These are phyloP conservation scores for Teleogryllus occipitalis DNA, from an alignment of 1,140 invertebrate genomes.

Conservation along the genomic window DNA sequence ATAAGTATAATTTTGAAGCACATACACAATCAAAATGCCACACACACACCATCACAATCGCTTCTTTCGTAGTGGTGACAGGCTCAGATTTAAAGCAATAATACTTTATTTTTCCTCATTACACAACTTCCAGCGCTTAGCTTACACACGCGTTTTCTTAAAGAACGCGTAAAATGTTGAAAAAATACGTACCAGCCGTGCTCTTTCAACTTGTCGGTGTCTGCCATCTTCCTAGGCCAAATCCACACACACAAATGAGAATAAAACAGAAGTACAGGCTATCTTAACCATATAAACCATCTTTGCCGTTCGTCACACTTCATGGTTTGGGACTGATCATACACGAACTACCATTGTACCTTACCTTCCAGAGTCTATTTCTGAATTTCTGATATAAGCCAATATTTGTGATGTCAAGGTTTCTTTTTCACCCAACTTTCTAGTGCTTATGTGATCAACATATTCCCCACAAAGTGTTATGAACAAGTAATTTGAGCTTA, in stretches of 20 bases:
- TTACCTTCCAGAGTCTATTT: too few species aligned
- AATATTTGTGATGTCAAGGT: too few species aligned
- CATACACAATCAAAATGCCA: background rate
- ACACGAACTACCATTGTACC: too few species aligned
- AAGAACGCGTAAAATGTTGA: constrained; percentile 6
- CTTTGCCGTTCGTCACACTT: background rate
- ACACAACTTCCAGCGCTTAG: too few species aligned
- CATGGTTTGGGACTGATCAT: background rate
- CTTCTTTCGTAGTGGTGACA: background rate
- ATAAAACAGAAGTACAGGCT: background rate
- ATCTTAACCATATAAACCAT: background rate
- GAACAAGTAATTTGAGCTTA: too few species aligned
- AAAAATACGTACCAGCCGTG: constrained; percentile 19
- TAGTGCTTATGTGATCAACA: too few species aligned
- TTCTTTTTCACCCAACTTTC: too few species aligned
- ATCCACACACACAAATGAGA: constrained; percentile 4
- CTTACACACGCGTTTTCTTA: background rate
- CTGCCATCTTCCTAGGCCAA: constrained; percentile 15
- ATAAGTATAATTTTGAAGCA: background rate
- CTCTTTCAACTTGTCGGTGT: constrained; percentile 19
- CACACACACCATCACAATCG: background rate
- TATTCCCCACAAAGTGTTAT: too few species aligned
- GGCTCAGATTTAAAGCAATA: background rate
- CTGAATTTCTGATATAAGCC: too few species aligned
- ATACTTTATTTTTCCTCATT: background rate